Conservation (phyloP, 1,140 invertebrate genomes). For the Drosophila tsacasi region DNA sequence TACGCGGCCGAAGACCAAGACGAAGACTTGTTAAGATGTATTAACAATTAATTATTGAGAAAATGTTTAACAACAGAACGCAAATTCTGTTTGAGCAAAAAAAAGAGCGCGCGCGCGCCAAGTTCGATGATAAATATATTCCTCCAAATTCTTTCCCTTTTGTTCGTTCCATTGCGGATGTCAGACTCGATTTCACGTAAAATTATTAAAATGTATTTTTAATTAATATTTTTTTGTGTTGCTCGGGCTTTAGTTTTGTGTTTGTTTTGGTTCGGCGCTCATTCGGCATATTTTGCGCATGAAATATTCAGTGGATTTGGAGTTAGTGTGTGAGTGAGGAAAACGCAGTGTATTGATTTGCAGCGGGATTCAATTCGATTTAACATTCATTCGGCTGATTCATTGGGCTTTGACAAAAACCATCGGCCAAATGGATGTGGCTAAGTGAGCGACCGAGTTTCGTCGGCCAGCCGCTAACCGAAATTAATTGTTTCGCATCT, state of each 20-base stretch:
- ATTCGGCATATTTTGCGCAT: slow-evolving; percentile 44
- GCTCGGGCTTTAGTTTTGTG: slow-evolving; percentile 13
- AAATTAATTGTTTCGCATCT: slow-evolving; percentile 73
- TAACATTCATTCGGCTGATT: slow-evolving; percentile 6
- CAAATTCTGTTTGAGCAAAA: slow-evolving; percentile 24
- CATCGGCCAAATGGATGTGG: slow-evolving; percentile 37
- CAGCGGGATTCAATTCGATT: slow-evolving; percentile 8
- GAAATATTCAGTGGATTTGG: slow-evolving; percentile 51
- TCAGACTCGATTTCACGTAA: slow-evolving; percentile 66
- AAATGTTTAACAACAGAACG: slow-evolving; percentile 66
- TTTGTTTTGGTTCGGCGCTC: slow-evolving; percentile 49
- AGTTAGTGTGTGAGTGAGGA: slow-evolving; percentile 24
- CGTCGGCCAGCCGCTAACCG: slow-evolving; percentile 59
- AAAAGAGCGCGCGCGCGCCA: slow-evolving; percentile 60
- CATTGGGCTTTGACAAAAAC: slow-evolving; percentile 32
- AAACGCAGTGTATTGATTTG: slow-evolving; percentile 29
- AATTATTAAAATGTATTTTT: slow-evolving; percentile 62
- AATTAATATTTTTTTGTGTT: slow-evolving; percentile 49
- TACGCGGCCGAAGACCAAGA: slow-evolving; percentile 23
- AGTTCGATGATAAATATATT: slow-evolving; percentile 61
- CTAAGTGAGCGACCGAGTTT: slow-evolving; percentile 22
- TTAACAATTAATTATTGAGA: slow-evolving; percentile 79
- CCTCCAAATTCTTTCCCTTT: slow-evolving; percentile 47
- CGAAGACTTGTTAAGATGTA: slow-evolving; percentile 72
- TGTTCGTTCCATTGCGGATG: slow-evolving; percentile 76